Percentiles rank a stretch among this genome's conserved stretches.
Conservation (phyloP, 2,888 invertebrate genomes). For the Aphelenchoides bicaudatus region DNA sequence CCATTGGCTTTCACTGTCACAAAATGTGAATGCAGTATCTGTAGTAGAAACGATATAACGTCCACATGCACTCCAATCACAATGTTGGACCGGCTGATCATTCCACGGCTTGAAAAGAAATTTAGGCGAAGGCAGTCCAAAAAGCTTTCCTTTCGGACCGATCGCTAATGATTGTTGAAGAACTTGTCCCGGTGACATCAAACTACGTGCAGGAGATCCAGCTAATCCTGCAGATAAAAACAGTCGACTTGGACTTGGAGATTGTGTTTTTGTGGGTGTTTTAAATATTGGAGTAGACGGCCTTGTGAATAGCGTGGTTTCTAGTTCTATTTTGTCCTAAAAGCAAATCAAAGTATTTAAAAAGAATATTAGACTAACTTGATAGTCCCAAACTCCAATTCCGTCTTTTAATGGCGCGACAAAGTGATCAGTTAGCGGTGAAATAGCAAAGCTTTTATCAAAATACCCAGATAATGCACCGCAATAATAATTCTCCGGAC, state of each 20-base stretch:
- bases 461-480: neutral
- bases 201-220: too few species aligned
- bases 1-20: conserved; percentile 10
- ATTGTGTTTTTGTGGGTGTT: too few species aligned
- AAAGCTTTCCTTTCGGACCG: too few species aligned
- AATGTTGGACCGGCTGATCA: neutral
- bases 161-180: neutral
- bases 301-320: neutral
- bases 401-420: conserved; percentile 3
- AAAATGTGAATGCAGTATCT: neutral
- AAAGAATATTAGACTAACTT: neutral
- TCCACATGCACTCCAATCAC: conserved; percentile 25
- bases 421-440: neutral
- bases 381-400: conserved; percentile 8
- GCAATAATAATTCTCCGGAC: neutral
- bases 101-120: conserved; percentile 5
- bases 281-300: neutral
- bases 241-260: too few species aligned
- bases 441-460: neutral
- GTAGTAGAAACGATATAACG: conserved; percentile 20
- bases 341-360: neutral
- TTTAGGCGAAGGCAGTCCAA: too few species aligned
- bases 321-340: neutral
- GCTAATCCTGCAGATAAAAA: too few species aligned
- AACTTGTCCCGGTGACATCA: too few species aligned